These are phyloP conservation scores for Pachyseris speciosa DNA, from an alignment of 64 coral and sea anemone species.

Conservation along the genomic window DNA sequence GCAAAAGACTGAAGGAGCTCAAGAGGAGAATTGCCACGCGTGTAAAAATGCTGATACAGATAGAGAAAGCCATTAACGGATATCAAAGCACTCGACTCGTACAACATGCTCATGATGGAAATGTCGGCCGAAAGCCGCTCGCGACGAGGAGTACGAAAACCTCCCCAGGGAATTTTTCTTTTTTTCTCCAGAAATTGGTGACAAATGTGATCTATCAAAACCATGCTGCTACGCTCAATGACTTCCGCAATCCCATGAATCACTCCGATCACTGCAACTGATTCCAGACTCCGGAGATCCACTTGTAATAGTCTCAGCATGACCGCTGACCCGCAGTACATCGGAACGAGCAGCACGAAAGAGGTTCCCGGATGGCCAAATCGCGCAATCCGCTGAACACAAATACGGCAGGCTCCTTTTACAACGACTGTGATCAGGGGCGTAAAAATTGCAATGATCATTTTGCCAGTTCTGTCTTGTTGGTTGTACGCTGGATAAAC, in stretches of 20 bases:
- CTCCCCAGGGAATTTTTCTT: slow-evolving; percentile 1
- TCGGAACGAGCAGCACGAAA: background rate
- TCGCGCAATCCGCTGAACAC: background rate
- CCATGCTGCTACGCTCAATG: too few species aligned
- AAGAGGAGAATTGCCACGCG: background rate
- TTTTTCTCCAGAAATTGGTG: background rate
- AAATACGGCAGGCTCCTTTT: too few species aligned
- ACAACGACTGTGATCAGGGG: too few species aligned
- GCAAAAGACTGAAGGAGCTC: background rate
- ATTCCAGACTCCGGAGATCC: background rate
- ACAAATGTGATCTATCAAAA: too few species aligned
- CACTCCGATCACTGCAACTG: background rate
- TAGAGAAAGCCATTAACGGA: background rate
- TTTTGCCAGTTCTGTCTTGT: too few species aligned
- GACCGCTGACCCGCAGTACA: background rate
- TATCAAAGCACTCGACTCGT: background rate
- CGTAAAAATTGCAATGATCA: too few species aligned
- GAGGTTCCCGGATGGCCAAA: background rate
- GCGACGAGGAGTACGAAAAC: too few species aligned
- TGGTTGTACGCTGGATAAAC: too few species aligned
- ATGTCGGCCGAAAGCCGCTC: background rate
- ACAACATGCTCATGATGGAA: background rate
- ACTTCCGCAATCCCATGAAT: too few species aligned
- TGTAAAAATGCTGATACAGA: background rate
- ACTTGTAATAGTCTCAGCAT: background rate